Evolutionary conservation across 2,888 invertebrate genomes (phyloP).

Genomic region (Drosophila neotestacea): DNA sequence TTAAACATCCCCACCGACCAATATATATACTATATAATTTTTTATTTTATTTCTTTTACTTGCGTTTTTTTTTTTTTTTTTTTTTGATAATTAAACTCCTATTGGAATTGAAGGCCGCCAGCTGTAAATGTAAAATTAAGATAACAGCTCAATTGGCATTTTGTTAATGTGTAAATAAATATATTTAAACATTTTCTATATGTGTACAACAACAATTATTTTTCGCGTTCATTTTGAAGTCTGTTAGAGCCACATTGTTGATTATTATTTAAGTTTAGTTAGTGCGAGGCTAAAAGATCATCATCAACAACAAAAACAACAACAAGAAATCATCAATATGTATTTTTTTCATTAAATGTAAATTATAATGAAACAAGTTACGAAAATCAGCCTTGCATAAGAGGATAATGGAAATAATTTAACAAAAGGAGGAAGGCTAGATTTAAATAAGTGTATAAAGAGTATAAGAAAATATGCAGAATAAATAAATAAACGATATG

Average conservation of each 20-base stretch:
- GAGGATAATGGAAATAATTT: slow-evolving; percentile 1
- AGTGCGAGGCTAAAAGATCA: slow-evolving; percentile 83
- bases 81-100: slow-evolving; percentile 6
- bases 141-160: slow-evolving; percentile 39
- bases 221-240: slow-evolving; percentile 69
- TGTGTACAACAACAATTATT: slow-evolving; percentile 48
- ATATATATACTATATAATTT: slow-evolving; percentile 16
- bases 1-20: slow-evolving; percentile 81
- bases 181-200: slow-evolving; percentile 51
- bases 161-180: slow-evolving; percentile 49
- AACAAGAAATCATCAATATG: slow-evolving; percentile 24
- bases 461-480: slow-evolving; percentile 16
- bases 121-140: slow-evolving; percentile 30
- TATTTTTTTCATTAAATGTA: slow-evolving; percentile 39
- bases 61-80: slow-evolving; percentile 18
- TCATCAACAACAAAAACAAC: slow-evolving; percentile 26
- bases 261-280: slow-evolving; percentile 85
- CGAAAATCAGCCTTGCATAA: slow-evolving; percentile 14
- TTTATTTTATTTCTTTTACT: slow-evolving; percentile 19
- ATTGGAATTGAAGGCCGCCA: slow-evolving; percentile 44
- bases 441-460: slow-evolving; percentile 31
- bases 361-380: slow-evolving; percentile 26
- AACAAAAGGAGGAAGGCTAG: slow-evolving; percentile 17
- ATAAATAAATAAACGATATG: slow-evolving; percentile 21
- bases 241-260: slow-evolving; percentile 83